phyloP scores from a whole-genome alignment of 2,797 vertebrate species.

The Myotis daubentonii region DNA sequence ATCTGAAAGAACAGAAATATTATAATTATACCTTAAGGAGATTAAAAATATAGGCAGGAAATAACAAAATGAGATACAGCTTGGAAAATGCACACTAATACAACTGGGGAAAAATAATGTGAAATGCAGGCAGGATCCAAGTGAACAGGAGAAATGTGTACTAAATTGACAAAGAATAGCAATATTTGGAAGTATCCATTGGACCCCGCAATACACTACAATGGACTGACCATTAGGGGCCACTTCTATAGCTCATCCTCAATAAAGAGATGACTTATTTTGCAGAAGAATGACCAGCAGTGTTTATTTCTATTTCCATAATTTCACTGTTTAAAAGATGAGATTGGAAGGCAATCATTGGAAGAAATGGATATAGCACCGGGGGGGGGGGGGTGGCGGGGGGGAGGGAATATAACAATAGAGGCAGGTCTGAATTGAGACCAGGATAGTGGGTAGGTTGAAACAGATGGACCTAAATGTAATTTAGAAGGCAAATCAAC shows the following conservation, averaged over 20 bases:
- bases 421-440: not conserved
- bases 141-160: not conserved
- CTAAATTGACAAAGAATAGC: not conserved
- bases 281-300: not conserved
- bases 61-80: slow-evolving; percentile 69
- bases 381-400: not conserved
- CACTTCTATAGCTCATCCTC: not conserved
- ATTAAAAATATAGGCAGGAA: slow-evolving; percentile 75
- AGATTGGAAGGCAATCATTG: not conserved
- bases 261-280: not conserved
- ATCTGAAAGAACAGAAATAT: slow-evolving; percentile 56
- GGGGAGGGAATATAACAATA: not conserved
- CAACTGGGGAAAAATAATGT: slow-evolving; percentile 55
- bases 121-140: slow-evolving; percentile 62
- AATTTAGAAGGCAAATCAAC: not conserved
- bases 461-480: not conserved
- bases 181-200: not conserved
- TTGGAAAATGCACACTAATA: slow-evolving; percentile 45
- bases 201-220: not conserved
- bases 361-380: not conserved
- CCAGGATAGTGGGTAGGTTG: fast-evolving
- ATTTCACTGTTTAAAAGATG: slow-evolving; percentile 14
- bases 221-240: not conserved
- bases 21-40: slow-evolving; percentile 71
- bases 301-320: not conserved